Evolutionary conservation across 2,888 invertebrate genomes (phyloP).

Genomic region (Noctua pronuba): DNA sequence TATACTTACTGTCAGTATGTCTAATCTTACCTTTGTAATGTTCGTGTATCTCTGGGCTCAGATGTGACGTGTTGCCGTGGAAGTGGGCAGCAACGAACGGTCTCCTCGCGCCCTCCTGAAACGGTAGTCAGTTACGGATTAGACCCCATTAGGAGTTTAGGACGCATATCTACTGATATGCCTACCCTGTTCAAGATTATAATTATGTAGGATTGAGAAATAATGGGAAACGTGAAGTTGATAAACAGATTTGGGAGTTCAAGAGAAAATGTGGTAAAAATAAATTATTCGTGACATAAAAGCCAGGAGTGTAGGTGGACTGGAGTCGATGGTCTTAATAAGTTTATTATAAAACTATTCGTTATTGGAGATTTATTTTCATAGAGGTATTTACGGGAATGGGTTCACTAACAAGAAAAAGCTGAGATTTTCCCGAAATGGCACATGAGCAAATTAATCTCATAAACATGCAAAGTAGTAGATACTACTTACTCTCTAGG

Average conservation of each 20-base stretch:
- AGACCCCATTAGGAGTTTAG: background rate
- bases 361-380: no score
- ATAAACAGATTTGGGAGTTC: background rate
- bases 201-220: background rate
- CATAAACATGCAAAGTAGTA: background rate
- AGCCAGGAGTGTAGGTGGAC: background rate
- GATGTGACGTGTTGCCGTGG: conserved; percentile 91
- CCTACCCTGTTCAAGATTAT: background rate
- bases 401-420: background rate
- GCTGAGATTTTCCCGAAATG: background rate
- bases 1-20: conserved; percentile 21
- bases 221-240: background rate
- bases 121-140: conserved; percentile 26
- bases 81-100: conserved; percentile 91
- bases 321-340: background rate
- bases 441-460: background rate
- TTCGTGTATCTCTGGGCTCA: conserved; percentile 88
- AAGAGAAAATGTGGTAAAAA: background rate
- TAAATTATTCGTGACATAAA: background rate
- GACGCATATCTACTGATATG: background rate
- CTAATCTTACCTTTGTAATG: conserved; percentile 89
- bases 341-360: no score
- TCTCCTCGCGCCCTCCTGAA: conserved; percentile 76
- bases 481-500: background rate
- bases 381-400: background rate